Conservation (phyloP, 2,113 vertebrate genomes). For the Dromas ardeola region DNA sequence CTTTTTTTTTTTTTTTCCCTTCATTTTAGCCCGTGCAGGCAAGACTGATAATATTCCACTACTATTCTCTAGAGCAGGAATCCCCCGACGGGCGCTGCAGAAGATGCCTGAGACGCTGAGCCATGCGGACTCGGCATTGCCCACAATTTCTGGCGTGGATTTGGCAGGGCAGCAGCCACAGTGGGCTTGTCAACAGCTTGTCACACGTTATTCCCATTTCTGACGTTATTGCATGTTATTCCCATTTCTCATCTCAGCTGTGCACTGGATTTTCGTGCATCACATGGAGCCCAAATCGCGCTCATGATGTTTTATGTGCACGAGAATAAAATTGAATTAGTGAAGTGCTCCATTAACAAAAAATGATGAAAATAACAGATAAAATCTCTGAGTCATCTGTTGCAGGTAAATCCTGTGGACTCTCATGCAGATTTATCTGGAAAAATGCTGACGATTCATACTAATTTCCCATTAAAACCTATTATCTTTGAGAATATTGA, state of each 20-base stretch:
- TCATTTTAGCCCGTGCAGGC: not conserved
- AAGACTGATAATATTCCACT: not conserved
- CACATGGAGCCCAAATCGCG: accelerated
- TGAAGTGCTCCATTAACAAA: not conserved
- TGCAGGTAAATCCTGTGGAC: not conserved
- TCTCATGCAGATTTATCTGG: not conserved
- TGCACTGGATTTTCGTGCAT: accelerated
- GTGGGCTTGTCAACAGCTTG: accelerated
- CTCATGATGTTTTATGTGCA: accelerated
- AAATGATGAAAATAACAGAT: not conserved
- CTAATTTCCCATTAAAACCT: not conserved
- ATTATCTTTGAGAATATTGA: not conserved
- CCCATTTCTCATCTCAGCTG: not conserved
- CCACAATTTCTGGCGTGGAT: accelerated
- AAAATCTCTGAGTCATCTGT: not conserved
- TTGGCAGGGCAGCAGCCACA: accelerated
- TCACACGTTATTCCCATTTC: accelerated
- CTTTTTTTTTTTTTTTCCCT: not conserved
- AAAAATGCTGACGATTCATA: not conserved
- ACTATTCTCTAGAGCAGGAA: not conserved
- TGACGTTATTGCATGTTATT: accelerated
- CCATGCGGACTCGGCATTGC: accelerated
- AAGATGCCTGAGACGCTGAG: not conserved
- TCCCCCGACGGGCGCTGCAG: not conserved
- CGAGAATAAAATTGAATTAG: not conserved